These are phyloP conservation scores for Smittia sp. DNA, from an alignment of 2,888 invertebrate species.

Conservation along the genomic window DNA sequence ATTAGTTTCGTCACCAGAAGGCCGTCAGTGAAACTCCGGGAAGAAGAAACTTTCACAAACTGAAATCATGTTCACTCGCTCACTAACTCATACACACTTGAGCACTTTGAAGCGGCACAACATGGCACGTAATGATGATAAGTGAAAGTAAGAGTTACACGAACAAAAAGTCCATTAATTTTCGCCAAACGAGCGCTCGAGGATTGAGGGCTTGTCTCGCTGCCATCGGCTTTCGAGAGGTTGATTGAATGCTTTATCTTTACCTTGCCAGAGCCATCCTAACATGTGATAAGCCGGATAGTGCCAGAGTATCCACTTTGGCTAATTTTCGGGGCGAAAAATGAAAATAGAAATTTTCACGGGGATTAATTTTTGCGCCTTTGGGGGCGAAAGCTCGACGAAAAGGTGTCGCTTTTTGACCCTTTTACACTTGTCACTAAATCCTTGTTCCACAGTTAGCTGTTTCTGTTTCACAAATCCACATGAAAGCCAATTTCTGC, in stretches of 20 bases:
- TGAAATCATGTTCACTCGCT: not conserved
- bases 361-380: conserved; percentile 2
- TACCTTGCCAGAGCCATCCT: conserved; percentile 68
- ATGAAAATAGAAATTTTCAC: conserved; percentile 24
- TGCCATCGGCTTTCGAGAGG: not conserved
- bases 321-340: conserved; percentile 26
- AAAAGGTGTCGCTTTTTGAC: not conserved
- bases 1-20: not conserved
- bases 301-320: conserved; percentile 57
- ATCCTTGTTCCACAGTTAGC: not conserved
- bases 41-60: conserved; percentile 36
- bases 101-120: not conserved
- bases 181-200: not conserved
- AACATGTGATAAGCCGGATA: conserved; percentile 62
- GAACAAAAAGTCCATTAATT: conserved; percentile 20
- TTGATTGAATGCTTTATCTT: conserved; percentile 46
- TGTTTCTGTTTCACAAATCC: conserved; percentile 4
- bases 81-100: not conserved
- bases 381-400: not conserved
- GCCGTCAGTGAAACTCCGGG: conserved; percentile 3
- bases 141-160: conserved; percentile 37
- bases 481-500: conserved; percentile 14
- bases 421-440: conserved; percentile 11
- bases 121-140: conserved; percentile 22
- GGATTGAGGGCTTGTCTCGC: not conserved